A percentile compares a stretch with the other conserved stretches of the same genome.
phyloP scores from a whole-genome alignment of 37 sponge, comb jelly and placozoan species.

The Mnemiopsis leidyi region DNA sequence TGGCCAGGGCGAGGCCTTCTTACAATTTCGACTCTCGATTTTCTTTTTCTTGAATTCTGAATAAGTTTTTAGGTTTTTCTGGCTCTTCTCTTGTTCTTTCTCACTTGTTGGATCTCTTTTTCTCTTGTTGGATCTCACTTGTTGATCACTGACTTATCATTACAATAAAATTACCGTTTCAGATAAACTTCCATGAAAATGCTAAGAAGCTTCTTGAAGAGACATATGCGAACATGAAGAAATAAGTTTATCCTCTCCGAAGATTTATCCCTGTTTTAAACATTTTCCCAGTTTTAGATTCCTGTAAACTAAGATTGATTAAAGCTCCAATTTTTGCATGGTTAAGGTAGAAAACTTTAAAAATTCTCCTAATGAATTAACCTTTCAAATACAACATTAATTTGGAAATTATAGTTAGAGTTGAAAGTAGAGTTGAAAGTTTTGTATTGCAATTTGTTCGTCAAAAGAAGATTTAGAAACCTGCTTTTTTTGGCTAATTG shows the following conservation, averaged over 20 bases:
- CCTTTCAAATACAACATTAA: no score
- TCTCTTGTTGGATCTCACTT: neutral
- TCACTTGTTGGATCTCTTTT: neutral
- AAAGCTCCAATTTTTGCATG: neutral
- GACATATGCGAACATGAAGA: conserved; percentile 35
- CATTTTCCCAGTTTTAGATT: neutral
- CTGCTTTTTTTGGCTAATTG: no score
- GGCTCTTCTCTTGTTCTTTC: neutral
- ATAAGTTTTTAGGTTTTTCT: neutral
- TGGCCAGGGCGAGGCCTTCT: no score
- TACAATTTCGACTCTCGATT: no score
- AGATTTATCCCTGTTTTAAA: neutral
- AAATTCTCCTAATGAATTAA: neutral
- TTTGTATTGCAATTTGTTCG: no score
- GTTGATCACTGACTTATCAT: neutral
- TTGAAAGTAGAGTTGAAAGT: neutral
- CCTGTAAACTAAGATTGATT: no score
- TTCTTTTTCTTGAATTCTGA: neutral
- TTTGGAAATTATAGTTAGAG: neutral
- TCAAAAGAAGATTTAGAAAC: no score
- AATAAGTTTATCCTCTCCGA: neutral
- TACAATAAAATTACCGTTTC: no score
- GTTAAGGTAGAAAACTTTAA: neutral
- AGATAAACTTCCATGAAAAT: conserved; percentile 46
- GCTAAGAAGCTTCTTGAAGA: neutral